phyloP scores from a whole-genome alignment of 2,888 invertebrate genomes.

The Macrosoma leucophasiata region DNA sequence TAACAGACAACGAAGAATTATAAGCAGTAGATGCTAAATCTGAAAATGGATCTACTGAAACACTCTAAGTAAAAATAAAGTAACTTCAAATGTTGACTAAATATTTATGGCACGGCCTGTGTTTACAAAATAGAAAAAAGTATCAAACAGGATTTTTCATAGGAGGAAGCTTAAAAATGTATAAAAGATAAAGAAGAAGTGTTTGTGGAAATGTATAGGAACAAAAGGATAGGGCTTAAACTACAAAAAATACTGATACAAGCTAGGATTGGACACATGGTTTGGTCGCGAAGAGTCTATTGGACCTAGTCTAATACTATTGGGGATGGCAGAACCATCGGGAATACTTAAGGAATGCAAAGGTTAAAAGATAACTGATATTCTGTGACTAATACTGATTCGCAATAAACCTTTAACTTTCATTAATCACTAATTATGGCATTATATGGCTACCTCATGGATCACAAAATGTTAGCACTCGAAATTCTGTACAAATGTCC shows the following conservation, averaged over 20 bases:
- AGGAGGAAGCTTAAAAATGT: no score
- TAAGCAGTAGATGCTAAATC: no score
- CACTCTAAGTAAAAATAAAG: constrained; percentile 16
- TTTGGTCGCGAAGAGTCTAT: constrained; percentile 41
- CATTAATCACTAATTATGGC: constrained; percentile 50
- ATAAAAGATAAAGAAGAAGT: constrained; percentile 14
- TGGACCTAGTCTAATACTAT: constrained; percentile 29
- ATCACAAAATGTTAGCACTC: constrained; percentile 63
- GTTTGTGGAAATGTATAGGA: constrained; percentile 44
- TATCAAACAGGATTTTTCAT: constrained; percentile 4
- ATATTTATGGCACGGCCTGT: constrained; percentile 44
- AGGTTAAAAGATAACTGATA: no score
- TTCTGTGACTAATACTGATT: constrained; percentile 46
- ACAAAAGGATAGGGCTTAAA: constrained; percentile 58
- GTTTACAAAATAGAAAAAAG: constrained; percentile 12
- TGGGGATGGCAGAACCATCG: constrained; percentile 33
- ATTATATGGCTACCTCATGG: constrained; percentile 73
- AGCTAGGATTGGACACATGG: constrained; percentile 53
- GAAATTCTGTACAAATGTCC: constrained; percentile 47
- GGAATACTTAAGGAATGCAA: constrained; percentile 38
- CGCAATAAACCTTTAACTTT: constrained; percentile 29
- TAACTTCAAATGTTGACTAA: constrained; percentile 33
- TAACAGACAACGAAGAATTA: no score
- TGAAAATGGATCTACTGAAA: no score
- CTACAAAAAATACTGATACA: constrained; percentile 67